Percentiles rank a stretch among this genome's conserved stretches.
Evolutionary conservation across 2,113 vertebrate species (phyloP).

Genomic region (Dolichallabes microphthalmus): DNA sequence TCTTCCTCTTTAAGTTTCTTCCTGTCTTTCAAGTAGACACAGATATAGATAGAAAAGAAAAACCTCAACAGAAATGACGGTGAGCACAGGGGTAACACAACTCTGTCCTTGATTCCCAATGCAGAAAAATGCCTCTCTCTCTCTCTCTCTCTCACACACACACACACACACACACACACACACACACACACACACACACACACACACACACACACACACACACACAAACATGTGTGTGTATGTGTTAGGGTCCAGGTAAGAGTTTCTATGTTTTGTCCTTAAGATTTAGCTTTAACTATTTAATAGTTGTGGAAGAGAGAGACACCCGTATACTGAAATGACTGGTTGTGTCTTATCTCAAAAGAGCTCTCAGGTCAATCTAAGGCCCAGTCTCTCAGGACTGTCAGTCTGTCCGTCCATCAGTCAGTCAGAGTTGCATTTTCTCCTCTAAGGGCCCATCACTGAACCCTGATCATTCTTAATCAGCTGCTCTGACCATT

Average conservation of each 20-base stretch:
- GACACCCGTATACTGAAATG: constrained; percentile 30
- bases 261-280: not conserved
- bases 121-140: not conserved
- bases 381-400: constrained; percentile 8
- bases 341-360: constrained; percentile 33
- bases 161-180: no score
- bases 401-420: not conserved
- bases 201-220: no score
- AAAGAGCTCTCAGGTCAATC: constrained; percentile 26
- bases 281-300: not conserved
- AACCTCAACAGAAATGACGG: not conserved
- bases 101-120: not conserved
- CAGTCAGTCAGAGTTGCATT: constrained; percentile 5
- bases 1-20: not conserved
- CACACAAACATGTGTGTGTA: not conserved
- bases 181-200: no score
- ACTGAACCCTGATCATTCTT: constrained; percentile 15
- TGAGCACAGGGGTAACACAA: not conserved
- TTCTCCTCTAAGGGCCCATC: not conserved
- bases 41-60: not conserved
- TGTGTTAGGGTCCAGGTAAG: not conserved
- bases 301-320: not conserved
- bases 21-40: not conserved
- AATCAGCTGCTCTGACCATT: not conserved
- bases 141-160: no score